These are phyloP conservation scores for Dryomyza anilis DNA, from an alignment of 2,888 invertebrate species.

Conservation along the genomic window DNA sequence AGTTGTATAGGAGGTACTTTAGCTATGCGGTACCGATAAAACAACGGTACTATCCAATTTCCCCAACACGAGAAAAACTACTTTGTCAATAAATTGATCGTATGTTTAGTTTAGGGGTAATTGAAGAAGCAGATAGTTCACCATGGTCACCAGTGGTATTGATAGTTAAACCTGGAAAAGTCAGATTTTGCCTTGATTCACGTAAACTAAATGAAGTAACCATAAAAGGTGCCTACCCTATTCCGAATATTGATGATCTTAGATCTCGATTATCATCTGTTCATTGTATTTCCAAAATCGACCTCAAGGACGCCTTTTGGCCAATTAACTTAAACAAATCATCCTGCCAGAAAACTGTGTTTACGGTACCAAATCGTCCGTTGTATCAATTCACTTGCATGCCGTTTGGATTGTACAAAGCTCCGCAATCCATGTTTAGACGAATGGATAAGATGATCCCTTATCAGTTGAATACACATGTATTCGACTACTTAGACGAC, in stretches of 20 bases:
- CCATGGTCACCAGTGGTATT: conserved; percentile 22
- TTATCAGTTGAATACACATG: too few relatives aligned
- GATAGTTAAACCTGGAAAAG: conserved; percentile 16
- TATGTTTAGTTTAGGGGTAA: background rate
- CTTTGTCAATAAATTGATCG: background rate
- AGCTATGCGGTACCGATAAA: background rate
- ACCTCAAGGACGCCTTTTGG: conserved; percentile 25
- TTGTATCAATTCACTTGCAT: conserved; percentile 26
- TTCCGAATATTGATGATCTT: background rate
- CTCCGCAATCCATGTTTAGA: too few relatives aligned
- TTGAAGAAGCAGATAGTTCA: background rate
- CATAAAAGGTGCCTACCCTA: background rate
- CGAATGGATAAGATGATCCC: too few relatives aligned
- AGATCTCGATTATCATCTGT: background rate
- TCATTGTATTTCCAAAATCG: background rate
- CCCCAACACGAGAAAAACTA: background rate
- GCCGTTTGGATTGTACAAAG: conserved; percentile 31
- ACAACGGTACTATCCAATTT: background rate
- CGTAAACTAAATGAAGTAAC: conserved; percentile 15
- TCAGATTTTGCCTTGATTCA: conserved; percentile 16
- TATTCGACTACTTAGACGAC: too few relatives aligned
- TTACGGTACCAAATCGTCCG: conserved; percentile 28
- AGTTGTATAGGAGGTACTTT: too few relatives aligned
- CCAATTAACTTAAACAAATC: conserved; percentile 22
- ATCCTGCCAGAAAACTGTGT: conserved; percentile 22